Base-by-base conservation (phyloP, 1,140 invertebrate genomes). In the Goniozus legneri region DNA sequence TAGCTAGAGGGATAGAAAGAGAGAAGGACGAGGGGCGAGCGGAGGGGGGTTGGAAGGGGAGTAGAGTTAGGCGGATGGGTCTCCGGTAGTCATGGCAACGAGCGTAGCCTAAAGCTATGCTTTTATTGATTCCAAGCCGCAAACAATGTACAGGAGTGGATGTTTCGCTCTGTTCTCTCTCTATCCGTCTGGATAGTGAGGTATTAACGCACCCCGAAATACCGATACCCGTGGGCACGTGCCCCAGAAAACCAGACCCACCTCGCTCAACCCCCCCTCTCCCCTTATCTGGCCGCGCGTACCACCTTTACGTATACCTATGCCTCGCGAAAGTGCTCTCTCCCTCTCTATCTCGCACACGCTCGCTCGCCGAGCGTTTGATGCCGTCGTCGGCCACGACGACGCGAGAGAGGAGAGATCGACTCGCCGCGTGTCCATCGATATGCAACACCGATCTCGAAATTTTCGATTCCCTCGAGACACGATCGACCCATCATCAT, bases 41-140 rank as follows among this genome's bases (percentile, higher is more conserved):
- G 10, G 24, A 27, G 24, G 10, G 24, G 10, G 4, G 24, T 6
- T 10, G 47, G 55, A 55, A 58, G 60, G 64, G n/a, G n/a, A n/a
- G n/a, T n/a, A n/a, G n/a, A n/a, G n/a, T n/a, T n/a, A n/a, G n/a
- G 63, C 62, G 65, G 67, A 70, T 70, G 67, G 67, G 66, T 71
- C 67, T 72, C 69, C 61, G 58, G 71, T 73, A 65, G 65, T 60
- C 63, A 71, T 70, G 66, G 50, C 55, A 55, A 75, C 71, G 59
- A 71, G 64, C 67, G 66, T 75, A 72, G 72, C 72, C 71, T 75
- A 75, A 75, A 75, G 73, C 73, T 75, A 75, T 75, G 73, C 73
- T 75, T 73, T 75, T 75, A 75, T 75, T 75, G 73, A 75, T 75
- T 75, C 71, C 69, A 73, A 75, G 71, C 73, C 71, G 64, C 73